phyloP scores from a whole-genome alignment of 2,113 vertebrate species.

The Tetrao urogallus region DNA sequence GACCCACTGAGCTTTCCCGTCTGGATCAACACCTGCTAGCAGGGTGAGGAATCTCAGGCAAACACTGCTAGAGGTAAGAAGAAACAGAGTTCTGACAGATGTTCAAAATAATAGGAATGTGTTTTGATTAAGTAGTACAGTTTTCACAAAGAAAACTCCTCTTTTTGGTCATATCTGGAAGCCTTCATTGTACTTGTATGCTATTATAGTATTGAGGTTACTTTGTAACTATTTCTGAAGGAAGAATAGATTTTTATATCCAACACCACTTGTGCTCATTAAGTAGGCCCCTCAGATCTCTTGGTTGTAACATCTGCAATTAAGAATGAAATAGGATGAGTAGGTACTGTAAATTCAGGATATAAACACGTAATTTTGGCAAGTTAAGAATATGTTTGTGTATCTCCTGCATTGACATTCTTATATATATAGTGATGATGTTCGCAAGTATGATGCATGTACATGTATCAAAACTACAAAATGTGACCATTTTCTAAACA shows the following conservation, averaged over 20 bases:
- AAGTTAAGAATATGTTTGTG: not conserved
- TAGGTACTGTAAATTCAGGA: not conserved
- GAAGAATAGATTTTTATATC: not conserved
- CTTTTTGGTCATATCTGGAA: not conserved
- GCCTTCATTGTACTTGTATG: not conserved
- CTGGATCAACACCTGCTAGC: conserved; percentile 15
- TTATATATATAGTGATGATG: not conserved
- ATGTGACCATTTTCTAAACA: not conserved
- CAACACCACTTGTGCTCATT: not conserved
- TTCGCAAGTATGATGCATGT: not conserved
- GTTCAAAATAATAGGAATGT: not conserved
- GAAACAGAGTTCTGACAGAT: not conserved
- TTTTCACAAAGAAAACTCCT: not conserved
- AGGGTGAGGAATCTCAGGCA: not conserved
- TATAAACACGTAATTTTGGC: not conserved
- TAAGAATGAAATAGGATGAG: not conserved
- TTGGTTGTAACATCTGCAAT: not conserved
- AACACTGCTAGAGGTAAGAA: not conserved
- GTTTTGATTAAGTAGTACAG: not conserved
- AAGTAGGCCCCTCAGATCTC: not conserved
- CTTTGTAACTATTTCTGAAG: not conserved
- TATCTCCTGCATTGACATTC: not conserved
- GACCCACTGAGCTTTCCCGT: not conserved
- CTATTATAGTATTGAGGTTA: not conserved
- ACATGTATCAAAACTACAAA: not conserved